These are phyloP conservation scores for Bombus polaris DNA, from an alignment of 1,140 invertebrate genomes.

Conservation along the genomic window DNA sequence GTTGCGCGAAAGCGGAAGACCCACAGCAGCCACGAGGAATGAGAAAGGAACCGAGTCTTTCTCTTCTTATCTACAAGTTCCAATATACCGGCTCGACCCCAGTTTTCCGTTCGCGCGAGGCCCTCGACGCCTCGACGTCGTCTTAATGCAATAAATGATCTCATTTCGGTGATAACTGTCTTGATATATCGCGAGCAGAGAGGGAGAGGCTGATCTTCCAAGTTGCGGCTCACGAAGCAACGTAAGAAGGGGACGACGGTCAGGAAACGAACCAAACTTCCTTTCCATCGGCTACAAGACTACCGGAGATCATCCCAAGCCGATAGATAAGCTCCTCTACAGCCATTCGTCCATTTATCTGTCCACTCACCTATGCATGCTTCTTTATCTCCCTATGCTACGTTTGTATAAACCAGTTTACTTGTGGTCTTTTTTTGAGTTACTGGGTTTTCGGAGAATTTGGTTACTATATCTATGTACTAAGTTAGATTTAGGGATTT, in stretches of 20 bases:
- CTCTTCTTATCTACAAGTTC: conserved; percentile 76
- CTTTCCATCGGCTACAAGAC: conserved; percentile 20
- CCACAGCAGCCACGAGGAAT: not conserved
- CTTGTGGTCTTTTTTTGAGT: not conserved
- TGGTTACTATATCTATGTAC: not conserved
- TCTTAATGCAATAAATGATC: conserved; percentile 79
- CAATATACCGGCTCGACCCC: conserved; percentile 72
- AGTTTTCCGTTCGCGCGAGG: conserved; percentile 65
- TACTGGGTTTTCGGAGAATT: not conserved
- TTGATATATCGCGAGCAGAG: conserved; percentile 74
- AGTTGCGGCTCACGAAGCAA: not conserved
- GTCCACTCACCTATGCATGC: conserved; percentile 35
- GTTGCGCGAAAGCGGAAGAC: conserved; percentile 18
- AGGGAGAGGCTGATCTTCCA: conserved; percentile 32
- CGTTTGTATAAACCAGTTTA: not conserved
- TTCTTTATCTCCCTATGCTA: conserved; percentile 18
- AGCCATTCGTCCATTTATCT: conserved; percentile 35
- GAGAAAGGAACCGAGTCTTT: conserved; percentile 41
- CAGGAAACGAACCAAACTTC: conserved; percentile 37
- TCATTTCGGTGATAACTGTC: conserved; percentile 78
- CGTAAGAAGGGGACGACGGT: not conserved
- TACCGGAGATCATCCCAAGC: conserved; percentile 36
- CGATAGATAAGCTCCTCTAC: conserved; percentile 47
- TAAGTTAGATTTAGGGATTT: not conserved
- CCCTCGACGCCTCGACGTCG: conserved; percentile 50